A percentile compares a stretch with the other conserved stretches of the same genome.
These are phyloP conservation scores for Cerastoderma edule DNA, from an alignment of 2,888 invertebrate species.

Conservation along the genomic window DNA sequence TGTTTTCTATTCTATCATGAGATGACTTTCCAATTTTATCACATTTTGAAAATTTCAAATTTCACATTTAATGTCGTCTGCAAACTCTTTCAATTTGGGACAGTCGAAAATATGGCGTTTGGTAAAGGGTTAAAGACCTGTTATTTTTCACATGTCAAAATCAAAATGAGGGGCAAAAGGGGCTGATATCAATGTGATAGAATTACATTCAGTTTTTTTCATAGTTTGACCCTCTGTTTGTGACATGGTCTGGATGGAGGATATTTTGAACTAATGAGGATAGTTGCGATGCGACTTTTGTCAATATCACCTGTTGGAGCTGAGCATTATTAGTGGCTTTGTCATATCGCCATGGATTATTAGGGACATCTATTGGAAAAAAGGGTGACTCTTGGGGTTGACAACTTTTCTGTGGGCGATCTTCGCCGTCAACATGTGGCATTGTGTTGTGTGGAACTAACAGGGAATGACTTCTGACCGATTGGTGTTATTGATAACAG, in stretches of 20 bases:
- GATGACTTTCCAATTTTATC: too few species aligned
- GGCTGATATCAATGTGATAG: background rate
- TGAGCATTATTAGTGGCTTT: conserved; percentile 1
- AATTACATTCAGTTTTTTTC: too few species aligned
- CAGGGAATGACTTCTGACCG: background rate
- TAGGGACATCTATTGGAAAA: conserved; percentile 4
- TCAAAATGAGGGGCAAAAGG: background rate
- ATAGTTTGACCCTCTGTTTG: too few species aligned
- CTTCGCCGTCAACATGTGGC: too few species aligned
- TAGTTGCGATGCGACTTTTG: background rate
- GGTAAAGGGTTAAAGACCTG: too few species aligned
- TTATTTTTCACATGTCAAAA: background rate
- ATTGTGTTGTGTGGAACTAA: too few species aligned
- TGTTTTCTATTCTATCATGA: too few species aligned
- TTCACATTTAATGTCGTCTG: too few species aligned
- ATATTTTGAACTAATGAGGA: background rate
- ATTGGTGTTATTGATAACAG: background rate
- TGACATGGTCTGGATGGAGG: background rate
- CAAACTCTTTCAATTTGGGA: too few species aligned
- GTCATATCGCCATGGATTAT: background rate
- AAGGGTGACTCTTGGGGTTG: background rate
- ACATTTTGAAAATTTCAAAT: too few species aligned
- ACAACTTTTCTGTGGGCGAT: conserved; percentile 1
- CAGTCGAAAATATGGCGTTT: too few species aligned
- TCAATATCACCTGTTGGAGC: background rate